Evolutionary conservation across 2,888 invertebrate species (phyloP).

Genomic region (Caenorhabditis wallacei): DNA sequence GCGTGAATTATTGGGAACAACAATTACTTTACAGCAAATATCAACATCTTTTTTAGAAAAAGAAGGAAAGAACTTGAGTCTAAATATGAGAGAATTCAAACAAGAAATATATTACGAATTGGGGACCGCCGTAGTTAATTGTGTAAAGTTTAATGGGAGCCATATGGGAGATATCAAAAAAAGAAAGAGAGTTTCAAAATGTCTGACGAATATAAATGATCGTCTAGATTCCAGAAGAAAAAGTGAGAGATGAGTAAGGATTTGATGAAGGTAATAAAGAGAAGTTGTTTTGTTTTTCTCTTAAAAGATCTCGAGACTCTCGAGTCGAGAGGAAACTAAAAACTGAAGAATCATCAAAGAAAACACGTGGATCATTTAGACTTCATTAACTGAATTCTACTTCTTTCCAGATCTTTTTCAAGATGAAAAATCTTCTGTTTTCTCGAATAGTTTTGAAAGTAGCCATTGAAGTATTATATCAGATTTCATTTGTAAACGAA

Average conservation of each 20-base stretch:
- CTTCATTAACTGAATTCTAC: too few relatives aligned
- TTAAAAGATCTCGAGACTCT: too few relatives aligned
- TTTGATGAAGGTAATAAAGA: too few relatives aligned
- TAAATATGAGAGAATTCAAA: conserved; percentile 4
- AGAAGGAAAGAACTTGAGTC: conserved; percentile 4
- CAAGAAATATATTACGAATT: not conserved
- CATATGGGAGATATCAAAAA: conserved; percentile 2
- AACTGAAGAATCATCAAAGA: not conserved
- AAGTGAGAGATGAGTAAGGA: not conserved
- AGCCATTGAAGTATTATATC: not conserved
- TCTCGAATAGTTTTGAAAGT: not conserved
- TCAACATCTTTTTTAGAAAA: not conserved
- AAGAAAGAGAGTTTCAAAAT: conserved; percentile 1
- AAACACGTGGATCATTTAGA: not conserved
- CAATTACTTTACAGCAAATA: conserved; percentile 42
- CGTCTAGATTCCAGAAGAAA: not conserved
- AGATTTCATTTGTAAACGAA: conserved; percentile 3
- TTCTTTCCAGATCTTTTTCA: too few relatives aligned
- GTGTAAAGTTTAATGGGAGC: conserved; percentile 41
- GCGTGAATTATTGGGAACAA: conserved; percentile 40
- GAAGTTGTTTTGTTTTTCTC: too few relatives aligned
- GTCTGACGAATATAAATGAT: conserved; percentile 28
- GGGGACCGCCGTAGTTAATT: conserved; percentile 10
- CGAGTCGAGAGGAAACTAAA: too few relatives aligned
- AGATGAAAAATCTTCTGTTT: not conserved